These are phyloP conservation scores for Hydra vulgaris DNA, from an alignment of 30 jellyfish, hydroid and myxozoan species.

Conservation along the genomic window DNA sequence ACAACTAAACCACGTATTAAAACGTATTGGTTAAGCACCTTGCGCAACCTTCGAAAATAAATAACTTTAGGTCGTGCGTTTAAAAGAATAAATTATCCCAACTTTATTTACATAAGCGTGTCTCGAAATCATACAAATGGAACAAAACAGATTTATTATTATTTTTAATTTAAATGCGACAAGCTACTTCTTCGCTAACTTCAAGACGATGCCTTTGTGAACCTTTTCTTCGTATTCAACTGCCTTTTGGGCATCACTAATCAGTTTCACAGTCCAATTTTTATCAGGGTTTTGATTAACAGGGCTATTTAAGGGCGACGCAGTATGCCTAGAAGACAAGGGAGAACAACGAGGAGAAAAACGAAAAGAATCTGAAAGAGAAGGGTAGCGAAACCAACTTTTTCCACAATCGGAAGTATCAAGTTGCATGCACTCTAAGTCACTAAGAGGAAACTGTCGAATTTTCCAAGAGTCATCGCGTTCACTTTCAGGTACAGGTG, in stretches of 20 bases:
- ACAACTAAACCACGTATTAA: too few relatives aligned
- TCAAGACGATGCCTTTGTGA: constrained; percentile 88
- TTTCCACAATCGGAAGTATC: background rate
- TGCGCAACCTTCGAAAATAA: too few relatives aligned
- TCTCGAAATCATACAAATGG: background rate
- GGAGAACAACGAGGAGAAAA: background rate
- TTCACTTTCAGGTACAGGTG: constrained; percentile 36
- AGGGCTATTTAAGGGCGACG: constrained; percentile 22
- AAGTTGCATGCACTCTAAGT: constrained; percentile 26
- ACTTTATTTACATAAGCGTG: background rate
- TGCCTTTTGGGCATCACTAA: constrained; percentile 35
- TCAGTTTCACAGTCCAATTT: constrained; percentile 79
- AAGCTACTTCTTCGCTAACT: constrained; percentile 83
- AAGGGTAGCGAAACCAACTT: constrained; percentile 2
- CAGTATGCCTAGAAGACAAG: background rate
- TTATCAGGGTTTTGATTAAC: constrained; percentile 27
- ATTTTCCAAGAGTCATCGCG: constrained; percentile 70
- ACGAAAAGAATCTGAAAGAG: background rate
- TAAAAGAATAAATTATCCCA: background rate
- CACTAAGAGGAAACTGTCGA: constrained; percentile 60
- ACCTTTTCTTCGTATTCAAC: constrained; percentile 31
- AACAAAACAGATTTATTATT: background rate
- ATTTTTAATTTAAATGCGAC: background rate
- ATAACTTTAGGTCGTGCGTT: background rate
- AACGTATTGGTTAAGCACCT: too few relatives aligned